These are phyloP conservation scores for Agelas oroides DNA, from an alignment of 37 sponge, comb jelly and placozoan species.

Conservation along the genomic window DNA sequence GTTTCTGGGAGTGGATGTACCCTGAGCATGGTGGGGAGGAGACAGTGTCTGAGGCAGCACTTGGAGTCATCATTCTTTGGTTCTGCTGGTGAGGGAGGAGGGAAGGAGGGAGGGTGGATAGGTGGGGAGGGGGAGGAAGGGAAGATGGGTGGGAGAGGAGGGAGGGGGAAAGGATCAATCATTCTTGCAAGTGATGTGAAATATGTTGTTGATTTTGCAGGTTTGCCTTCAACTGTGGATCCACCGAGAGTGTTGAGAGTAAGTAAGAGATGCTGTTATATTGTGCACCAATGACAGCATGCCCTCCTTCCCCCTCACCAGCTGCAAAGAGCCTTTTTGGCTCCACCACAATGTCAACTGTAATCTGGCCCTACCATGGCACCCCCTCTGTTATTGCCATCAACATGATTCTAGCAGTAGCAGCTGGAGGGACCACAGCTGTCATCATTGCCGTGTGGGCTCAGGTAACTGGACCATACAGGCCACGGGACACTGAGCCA, in stretches of 20 bases:
- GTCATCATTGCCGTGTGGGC: conserved; percentile 85
- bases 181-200: no score
- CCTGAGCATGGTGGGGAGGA: conserved; percentile 84
- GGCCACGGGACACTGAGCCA: no score
- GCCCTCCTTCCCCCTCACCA: no score
- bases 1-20: conserved; percentile 88
- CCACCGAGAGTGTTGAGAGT: conserved; percentile 88
- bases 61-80: conserved; percentile 96
- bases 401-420: conserved; percentile 89
- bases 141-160: no score
- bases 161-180: no score
- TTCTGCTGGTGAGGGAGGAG: conserved; percentile 71
- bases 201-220: not conserved
- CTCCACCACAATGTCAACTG: no score
- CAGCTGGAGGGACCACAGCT: conserved; percentile 76
- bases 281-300: no score
- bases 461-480: conserved; percentile 72
- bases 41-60: conserved; percentile 80
- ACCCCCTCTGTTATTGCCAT: conserved; percentile 82
- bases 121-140: no score
- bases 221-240: conserved; percentile 98
- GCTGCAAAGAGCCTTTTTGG: no score
- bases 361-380: conserved; percentile 49
- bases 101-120: no score
- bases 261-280: not conserved